Conservation (phyloP, 2,888 invertebrate species). For the Ceraclea dissimilis region DNA sequence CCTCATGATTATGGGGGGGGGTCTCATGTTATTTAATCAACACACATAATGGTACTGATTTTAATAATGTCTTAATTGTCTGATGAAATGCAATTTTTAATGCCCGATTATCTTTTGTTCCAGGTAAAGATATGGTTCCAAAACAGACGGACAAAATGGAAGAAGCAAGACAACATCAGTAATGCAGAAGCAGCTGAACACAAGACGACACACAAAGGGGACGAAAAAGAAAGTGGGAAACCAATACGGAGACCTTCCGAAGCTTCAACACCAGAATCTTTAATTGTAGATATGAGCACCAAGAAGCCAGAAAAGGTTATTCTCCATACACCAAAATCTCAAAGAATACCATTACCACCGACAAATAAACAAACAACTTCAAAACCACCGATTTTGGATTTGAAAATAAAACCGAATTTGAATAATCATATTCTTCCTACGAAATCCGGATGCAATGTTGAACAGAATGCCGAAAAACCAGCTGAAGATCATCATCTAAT, state of each 20-base stretch:
- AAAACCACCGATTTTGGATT: neutral
- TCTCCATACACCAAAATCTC: constrained; percentile 14
- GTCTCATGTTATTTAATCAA: too few species aligned
- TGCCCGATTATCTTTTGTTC: constrained; percentile 36
- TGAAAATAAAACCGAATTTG: neutral
- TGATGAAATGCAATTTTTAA: too few species aligned
- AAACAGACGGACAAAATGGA: constrained; percentile 66
- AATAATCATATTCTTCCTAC: neutral
- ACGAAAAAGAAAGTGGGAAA: constrained; percentile 33
- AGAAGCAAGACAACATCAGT: constrained; percentile 88
- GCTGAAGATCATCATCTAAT: too few species aligned
- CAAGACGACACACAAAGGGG: constrained; percentile 49
- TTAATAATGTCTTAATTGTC: too few species aligned
- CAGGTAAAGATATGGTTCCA: constrained; percentile 92
- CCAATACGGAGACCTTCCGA: constrained; percentile 30
- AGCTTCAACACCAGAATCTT: constrained; percentile 27
- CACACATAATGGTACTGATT: too few species aligned
- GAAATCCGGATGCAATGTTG: constrained; percentile 36
- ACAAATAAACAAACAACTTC: constrained; percentile 9
- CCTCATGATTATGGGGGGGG: too few species aligned
- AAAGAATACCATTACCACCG: constrained; percentile 9
- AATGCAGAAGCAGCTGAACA: constrained; percentile 83
- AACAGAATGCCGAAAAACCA: constrained; percentile 5
- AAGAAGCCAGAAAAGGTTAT: constrained; percentile 30
- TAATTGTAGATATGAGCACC: constrained; percentile 40